These are phyloP conservation scores for Grus americana DNA, from an alignment of 2,113 vertebrate species.

Conservation along the genomic window DNA sequence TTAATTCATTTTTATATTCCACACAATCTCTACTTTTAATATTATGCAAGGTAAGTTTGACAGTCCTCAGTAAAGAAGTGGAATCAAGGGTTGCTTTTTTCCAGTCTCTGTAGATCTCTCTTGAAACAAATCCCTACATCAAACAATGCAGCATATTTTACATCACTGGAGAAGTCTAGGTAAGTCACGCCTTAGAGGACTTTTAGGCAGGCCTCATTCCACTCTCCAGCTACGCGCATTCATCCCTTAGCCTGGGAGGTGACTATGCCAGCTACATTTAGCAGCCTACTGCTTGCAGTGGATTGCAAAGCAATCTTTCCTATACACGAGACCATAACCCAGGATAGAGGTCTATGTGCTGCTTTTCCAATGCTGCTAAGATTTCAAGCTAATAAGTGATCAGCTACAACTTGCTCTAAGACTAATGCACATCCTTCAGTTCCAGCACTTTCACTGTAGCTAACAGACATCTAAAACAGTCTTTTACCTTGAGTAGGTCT, in stretches of 20 bases:
- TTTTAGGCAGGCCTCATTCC: not conserved
- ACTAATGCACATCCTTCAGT: not conserved
- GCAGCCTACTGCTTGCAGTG: not conserved
- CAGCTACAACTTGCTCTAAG: not conserved
- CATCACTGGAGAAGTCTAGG: not conserved
- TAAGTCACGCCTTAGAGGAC: not conserved
- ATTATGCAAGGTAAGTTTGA: not conserved
- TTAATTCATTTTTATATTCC: not conserved
- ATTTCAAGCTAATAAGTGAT: not conserved
- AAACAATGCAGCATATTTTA: not conserved
- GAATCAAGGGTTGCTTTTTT: not conserved
- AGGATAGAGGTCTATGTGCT: not conserved
- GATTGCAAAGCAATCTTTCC: not conserved
- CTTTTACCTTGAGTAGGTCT: not conserved
- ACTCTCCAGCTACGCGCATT: rapidly evolving
- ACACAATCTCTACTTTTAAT: not conserved
- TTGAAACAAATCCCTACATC: not conserved
- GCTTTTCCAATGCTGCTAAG: not conserved
- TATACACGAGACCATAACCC: not conserved
- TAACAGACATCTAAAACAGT: not conserved
- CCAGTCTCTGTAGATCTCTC: not conserved
- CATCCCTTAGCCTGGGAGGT: not conserved
- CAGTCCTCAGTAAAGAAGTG: not conserved
- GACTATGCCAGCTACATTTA: not conserved
- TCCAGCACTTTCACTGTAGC: not conserved